Evolutionary conservation across 2,113 vertebrate genomes (phyloP), one percentile per base, ranked within the genome.

Genomic region (Piaya cayana): DNA sequence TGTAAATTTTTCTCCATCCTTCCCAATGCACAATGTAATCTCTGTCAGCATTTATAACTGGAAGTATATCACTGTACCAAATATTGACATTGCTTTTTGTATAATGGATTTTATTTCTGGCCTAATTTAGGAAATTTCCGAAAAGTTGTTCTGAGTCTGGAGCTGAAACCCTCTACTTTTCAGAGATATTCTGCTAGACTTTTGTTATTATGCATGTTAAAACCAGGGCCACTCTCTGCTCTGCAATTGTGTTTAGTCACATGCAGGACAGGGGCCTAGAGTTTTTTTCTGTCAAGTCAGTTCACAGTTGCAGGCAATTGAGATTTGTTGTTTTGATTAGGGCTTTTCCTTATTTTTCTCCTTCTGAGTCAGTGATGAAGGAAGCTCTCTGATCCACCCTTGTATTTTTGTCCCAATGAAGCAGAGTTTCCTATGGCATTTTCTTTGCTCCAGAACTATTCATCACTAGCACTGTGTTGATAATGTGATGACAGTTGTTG

Each of bases 401-500:
- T 92, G n/a, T 71, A 82, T 96, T 90, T 87, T 72, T 87, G 71
- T 92, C 83, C 79, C 70, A 65, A 22, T 34, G 47, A 96, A 94
- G 80, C 45, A 17, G 90, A 83, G 93, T 29, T 95, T 96, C 77
- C 94, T 45, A 49, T 84, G 83, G 86, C 87, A 92, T 95, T 96
- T 86, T 88, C 87, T 82, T 87, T 84, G 67, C 56, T 71, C 60
- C 90, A 82, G 76, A 95, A 90, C 86, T 97, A 95, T 92, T 97
- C 92, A 95, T 97, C 94, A 93, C 93, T 95, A 95, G 49, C 93
- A 88, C 94, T 97, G 93, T 96, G 94, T 88, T 85, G 94, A 95
- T 96, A 86, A 96, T 85, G 88, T 96, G 96, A 93, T 97, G 97
- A 97, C 89, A 97, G 94, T 94, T 96, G 95, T 97, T 96, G 95